Conservation (phyloP, 1,140 invertebrate species). For the Phthorimaea operculella region DNA sequence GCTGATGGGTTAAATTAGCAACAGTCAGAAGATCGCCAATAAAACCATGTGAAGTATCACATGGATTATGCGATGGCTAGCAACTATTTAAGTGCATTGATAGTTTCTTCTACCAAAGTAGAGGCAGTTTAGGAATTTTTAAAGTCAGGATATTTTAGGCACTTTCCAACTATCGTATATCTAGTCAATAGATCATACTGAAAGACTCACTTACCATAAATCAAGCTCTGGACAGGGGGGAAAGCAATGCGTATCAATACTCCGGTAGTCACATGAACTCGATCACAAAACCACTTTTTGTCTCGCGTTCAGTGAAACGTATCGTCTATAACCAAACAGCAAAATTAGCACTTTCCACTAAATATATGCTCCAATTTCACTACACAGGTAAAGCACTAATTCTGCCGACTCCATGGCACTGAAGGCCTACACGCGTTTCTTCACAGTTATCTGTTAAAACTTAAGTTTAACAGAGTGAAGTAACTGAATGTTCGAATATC, state of each 20-base stretch:
- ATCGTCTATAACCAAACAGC: slow-evolving; percentile 35
- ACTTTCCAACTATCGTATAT: too few relatives aligned
- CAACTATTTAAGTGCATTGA: too few relatives aligned
- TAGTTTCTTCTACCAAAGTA: too few relatives aligned
- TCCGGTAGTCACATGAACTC: slow-evolving; percentile 39
- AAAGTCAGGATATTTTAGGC: too few relatives aligned
- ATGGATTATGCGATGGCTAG: too few relatives aligned
- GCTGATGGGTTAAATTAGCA: too few relatives aligned
- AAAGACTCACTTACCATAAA: slow-evolving; percentile 55
- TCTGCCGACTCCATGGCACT: slow-evolving; percentile 47
- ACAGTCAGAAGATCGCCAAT: too few relatives aligned
- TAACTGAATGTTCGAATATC: slow-evolving; percentile 50
- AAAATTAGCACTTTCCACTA: slow-evolving; percentile 51
- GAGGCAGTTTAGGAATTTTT: too few relatives aligned
- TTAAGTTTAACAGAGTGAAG: slow-evolving; percentile 52
- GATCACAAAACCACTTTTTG: slow-evolving; percentile 45
- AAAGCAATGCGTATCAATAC: slow-evolving; percentile 37
- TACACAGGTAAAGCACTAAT: slow-evolving; percentile 49
- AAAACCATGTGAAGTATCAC: too few relatives aligned
- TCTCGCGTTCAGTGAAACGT: slow-evolving; percentile 43
- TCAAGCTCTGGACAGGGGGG: slow-evolving; percentile 33
- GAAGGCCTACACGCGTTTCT: slow-evolving; percentile 57
- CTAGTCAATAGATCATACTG: slow-evolving; percentile 6
- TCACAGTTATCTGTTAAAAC: slow-evolving; percentile 60
- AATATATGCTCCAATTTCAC: slow-evolving; percentile 45